phyloP scores from a whole-genome alignment of 2,113 vertebrate species.

The Thunnus maccoyii region DNA sequence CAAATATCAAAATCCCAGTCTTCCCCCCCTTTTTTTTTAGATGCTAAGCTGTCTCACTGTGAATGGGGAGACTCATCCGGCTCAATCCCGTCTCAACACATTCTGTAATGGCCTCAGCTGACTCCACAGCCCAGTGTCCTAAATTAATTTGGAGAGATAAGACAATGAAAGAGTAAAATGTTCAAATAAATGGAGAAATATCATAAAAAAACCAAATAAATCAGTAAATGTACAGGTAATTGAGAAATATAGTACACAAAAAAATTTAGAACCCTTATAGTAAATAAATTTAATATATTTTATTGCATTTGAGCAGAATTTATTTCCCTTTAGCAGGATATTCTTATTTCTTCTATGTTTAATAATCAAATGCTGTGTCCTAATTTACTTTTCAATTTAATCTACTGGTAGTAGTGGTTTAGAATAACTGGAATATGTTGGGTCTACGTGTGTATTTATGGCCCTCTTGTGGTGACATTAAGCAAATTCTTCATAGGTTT shows the following conservation, averaged over 20 bases:
- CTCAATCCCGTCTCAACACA: slow-evolving; percentile 14
- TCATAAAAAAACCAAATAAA: too few species aligned
- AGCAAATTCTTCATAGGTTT: background rate
- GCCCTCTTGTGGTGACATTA: slow-evolving; percentile 50
- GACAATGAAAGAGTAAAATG: background rate
- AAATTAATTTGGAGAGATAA: slow-evolving; percentile 3
- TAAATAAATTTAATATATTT: too few species aligned
- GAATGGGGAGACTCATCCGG: slow-evolving; percentile 40
- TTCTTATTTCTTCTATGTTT: too few species aligned
- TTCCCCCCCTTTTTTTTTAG: slow-evolving; percentile 39
- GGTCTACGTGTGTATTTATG: background rate
- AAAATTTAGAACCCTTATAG: too few species aligned
- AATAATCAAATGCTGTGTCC: too few species aligned
- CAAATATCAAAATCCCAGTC: slow-evolving; percentile 31
- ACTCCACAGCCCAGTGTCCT: background rate
- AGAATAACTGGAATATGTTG: background rate
- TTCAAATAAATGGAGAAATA: too few species aligned
- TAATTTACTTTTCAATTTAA: too few species aligned
- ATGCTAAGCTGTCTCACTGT: slow-evolving; percentile 41
- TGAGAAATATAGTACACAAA: too few species aligned
- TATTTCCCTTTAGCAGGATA: too few species aligned
- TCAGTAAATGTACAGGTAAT: too few species aligned
- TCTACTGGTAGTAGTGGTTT: background rate
- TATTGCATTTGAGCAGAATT: too few species aligned
- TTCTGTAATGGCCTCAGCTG: slow-evolving; percentile 16